These are phyloP conservation scores for Alligator mississippiensis DNA, from an alignment of 2,113 vertebrate genomes.

Conservation along the genomic window DNA sequence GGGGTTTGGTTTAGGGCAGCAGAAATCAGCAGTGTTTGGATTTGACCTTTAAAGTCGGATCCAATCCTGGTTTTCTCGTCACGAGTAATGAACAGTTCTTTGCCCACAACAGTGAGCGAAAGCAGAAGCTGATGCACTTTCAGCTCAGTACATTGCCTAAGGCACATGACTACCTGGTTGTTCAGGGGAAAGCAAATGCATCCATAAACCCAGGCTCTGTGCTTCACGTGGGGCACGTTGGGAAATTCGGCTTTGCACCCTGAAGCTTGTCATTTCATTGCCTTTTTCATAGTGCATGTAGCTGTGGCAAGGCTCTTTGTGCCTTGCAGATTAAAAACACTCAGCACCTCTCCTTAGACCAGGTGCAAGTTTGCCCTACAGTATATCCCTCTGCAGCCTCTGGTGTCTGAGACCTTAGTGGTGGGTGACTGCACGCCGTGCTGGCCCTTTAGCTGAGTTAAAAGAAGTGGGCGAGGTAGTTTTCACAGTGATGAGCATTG, in stretches of 20 bases:
- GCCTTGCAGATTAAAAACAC: not conserved
- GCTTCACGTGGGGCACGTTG: not conserved
- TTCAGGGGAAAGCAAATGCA: not conserved
- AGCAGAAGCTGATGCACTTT: slow-evolving; percentile 45
- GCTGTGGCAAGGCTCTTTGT: not conserved
- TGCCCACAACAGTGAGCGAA: not conserved
- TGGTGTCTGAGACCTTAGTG: not conserved
- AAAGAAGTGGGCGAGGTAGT: not conserved
- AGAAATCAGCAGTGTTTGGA: not conserved
- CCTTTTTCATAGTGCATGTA: not conserved
- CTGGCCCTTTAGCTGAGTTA: not conserved
- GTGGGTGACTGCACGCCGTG: fast-evolving
- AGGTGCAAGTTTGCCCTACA: not conserved
- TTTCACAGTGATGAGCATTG: not conserved
- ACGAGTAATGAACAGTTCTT: not conserved
- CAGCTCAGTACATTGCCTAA: not conserved
- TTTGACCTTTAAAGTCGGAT: not conserved
- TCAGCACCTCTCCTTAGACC: not conserved
- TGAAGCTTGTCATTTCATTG: not conserved
- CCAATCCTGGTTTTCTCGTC: not conserved
- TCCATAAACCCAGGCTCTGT: not conserved
- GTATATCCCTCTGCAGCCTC: not conserved
- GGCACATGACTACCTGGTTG: not conserved
- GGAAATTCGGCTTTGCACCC: slow-evolving; percentile 3
- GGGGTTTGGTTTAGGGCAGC: not conserved